These are phyloP conservation scores for Amorpha juglandis DNA, from an alignment of 2,888 invertebrate genomes.

Conservation along the genomic window DNA sequence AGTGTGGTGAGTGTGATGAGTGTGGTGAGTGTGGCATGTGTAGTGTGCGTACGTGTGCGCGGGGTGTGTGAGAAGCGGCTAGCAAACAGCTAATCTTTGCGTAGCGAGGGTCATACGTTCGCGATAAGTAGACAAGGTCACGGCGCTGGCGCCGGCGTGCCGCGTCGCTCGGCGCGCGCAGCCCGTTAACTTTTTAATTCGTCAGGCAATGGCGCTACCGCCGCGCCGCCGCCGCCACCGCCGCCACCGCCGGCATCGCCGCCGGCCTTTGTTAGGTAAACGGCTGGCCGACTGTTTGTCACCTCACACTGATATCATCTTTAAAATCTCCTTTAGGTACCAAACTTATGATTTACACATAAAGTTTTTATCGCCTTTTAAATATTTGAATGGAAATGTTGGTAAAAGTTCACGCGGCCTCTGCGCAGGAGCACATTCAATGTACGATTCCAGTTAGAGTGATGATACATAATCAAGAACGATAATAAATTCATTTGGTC, in stretches of 20 bases:
- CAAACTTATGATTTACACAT: background rate
- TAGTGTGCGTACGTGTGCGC: slow-evolving; percentile 5
- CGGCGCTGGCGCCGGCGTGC: slow-evolving; percentile 76
- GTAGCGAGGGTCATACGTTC: slow-evolving; percentile 74
- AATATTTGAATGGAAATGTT: background rate
- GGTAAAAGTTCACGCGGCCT: background rate
- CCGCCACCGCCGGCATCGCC: slow-evolving; percentile 30
- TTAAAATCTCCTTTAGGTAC: background rate
- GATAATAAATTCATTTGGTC: background rate
- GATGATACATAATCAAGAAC: background rate
- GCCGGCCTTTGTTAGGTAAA: slow-evolving; percentile 66
- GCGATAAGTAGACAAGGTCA: slow-evolving; percentile 82
- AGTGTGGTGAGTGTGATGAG: too few species aligned
- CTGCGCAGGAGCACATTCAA: slow-evolving; percentile 9
- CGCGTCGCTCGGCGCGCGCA: slow-evolving; percentile 69
- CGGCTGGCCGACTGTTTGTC: slow-evolving; percentile 53
- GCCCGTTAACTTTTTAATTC: slow-evolving; percentile 81
- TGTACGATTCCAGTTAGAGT: background rate
- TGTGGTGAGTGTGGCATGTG: too few species aligned
- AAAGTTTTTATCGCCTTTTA: background rate
- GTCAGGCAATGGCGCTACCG: slow-evolving; percentile 67
- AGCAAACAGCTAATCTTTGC: slow-evolving; percentile 68
- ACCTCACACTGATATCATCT: slow-evolving; percentile 23
- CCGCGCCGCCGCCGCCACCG: slow-evolving; percentile 16
- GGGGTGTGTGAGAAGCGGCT: slow-evolving; percentile 44